These are phyloP conservation scores for Aspidapion aeneum DNA, from an alignment of 2,888 invertebrate species.

Conservation along the genomic window DNA sequence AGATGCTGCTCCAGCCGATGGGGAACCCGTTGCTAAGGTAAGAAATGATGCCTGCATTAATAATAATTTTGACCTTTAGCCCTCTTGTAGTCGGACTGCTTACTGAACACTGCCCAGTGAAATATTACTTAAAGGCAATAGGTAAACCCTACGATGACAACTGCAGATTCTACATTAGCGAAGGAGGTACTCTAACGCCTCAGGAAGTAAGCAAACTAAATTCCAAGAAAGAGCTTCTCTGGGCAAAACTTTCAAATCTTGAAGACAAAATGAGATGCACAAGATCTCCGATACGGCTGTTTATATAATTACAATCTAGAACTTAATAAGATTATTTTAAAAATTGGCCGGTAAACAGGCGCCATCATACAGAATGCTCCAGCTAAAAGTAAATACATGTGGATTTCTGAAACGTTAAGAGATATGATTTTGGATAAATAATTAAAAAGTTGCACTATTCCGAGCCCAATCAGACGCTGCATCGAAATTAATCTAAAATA, in stretches of 20 bases:
- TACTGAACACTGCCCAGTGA: background rate
- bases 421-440: too few species aligned
- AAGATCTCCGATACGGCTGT: background rate
- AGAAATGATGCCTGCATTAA: background rate
- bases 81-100: too few species aligned
- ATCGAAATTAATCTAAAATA: too few species aligned
- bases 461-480: too few species aligned
- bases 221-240: background rate
- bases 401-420: too few species aligned
- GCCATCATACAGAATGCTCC: too few species aligned
- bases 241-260: background rate
- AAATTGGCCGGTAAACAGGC: too few species aligned
- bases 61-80: too few species aligned
- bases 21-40: background rate
- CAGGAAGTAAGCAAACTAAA: background rate
- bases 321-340: too few species aligned
- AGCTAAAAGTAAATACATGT: too few species aligned
- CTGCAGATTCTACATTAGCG: background rate
- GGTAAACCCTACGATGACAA: background rate
- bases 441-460: too few species aligned
- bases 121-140: background rate
- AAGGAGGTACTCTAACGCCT: background rate
- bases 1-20: background rate
- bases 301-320: too few species aligned
- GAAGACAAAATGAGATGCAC: background rate